Evolutionary conservation across 92 coral and sea anemone genomes (phyloP).

Genomic region (Galaxea fascicularis): DNA sequence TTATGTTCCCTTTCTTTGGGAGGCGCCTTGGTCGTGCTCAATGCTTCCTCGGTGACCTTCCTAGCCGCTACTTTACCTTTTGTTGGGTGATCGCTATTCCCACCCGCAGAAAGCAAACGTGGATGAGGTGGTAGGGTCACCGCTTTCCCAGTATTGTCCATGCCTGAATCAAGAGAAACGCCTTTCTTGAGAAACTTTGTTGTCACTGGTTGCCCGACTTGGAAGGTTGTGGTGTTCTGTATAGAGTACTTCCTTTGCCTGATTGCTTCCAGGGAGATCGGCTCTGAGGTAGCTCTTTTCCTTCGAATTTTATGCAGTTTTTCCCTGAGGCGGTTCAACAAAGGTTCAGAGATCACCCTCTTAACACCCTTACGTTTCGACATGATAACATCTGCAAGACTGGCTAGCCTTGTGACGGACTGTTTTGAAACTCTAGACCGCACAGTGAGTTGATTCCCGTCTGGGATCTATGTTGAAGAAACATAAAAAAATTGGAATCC

Average conservation of each 20-base stretch:
- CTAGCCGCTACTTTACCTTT: background rate
- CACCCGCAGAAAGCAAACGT: background rate
- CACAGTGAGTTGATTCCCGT: slow-evolving; percentile 54
- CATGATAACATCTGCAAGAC: slow-evolving; percentile 32
- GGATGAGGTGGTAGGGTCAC: background rate
- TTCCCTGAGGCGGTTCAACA: slow-evolving; percentile 73
- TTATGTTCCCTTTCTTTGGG: background rate
- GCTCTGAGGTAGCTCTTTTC: slow-evolving; percentile 72
- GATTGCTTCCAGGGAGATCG: slow-evolving; percentile 51
- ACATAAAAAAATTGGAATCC: background rate
- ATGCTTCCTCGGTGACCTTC: slow-evolving; percentile 15
- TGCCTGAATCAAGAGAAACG: slow-evolving; percentile 22
- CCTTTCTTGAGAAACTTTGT: background rate
- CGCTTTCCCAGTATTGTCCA: background rate
- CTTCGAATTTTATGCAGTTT: slow-evolving; percentile 72
- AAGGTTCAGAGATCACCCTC: slow-evolving; percentile 74
- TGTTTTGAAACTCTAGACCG: slow-evolving; percentile 41
- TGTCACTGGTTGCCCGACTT: slow-evolving; percentile 1
- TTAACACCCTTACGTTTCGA: background rate
- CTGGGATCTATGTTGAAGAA: slow-evolving; percentile 46
- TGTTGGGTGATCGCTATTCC: background rate
- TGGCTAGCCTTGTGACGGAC: background rate
- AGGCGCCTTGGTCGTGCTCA: slow-evolving; percentile 9
- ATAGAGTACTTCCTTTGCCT: slow-evolving; percentile 25
- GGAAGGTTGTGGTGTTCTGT: slow-evolving; percentile 11